Evolutionary conservation across 1,140 invertebrate species (phyloP), one percentile per base, ranked within the genome.

Genomic region (Tigriopus japonicus): DNA sequence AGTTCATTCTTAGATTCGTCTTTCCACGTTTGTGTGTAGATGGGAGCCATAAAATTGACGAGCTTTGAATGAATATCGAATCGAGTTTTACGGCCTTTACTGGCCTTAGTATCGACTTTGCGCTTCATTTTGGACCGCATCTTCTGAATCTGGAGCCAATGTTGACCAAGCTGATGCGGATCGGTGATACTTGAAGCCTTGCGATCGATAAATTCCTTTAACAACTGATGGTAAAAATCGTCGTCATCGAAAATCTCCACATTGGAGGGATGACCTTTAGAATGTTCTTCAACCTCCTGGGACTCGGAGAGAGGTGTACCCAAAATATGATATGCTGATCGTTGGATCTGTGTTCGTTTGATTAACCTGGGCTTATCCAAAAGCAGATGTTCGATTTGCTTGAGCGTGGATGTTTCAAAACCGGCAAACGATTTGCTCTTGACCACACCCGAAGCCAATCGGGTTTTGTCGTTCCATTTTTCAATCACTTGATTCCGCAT

Each of bases 191-290:
- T 15, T 10, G 19, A 13, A n/a, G 59, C 84, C 75, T 93, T 94
- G 59, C 81, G 81, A 69, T 95, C 88, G 65, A 98, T 94, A 14
- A 96, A 73, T 69, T 96, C 90, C 62, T 87, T 74, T 21, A 98
- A 72, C 23, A 95, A 71, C 68, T 92, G 86, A 72, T 95, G 89
- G 74, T 97, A 97, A 70, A 96, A 98, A 71, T 98, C 93, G 70
- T 85, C 85, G 71, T 98, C 93, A 71, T 97, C 91, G 75, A 88
- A 97, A 68, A 94, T 86, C 74, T 98, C 86, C 0, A 71, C 62
- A 71, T 89, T 83, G 14, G 65, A 56, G 6, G 63, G 62, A 41
- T 61, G 53, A 24, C 42, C 56, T 28, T 23, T n/a, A 12, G 9
- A 14, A 24, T 42, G 17, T 21, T 6, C 59, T 52, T 23, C 66